Base-by-base conservation (phyloP, 2,888 invertebrate genomes). In the Agonopterix arenella region DNA sequence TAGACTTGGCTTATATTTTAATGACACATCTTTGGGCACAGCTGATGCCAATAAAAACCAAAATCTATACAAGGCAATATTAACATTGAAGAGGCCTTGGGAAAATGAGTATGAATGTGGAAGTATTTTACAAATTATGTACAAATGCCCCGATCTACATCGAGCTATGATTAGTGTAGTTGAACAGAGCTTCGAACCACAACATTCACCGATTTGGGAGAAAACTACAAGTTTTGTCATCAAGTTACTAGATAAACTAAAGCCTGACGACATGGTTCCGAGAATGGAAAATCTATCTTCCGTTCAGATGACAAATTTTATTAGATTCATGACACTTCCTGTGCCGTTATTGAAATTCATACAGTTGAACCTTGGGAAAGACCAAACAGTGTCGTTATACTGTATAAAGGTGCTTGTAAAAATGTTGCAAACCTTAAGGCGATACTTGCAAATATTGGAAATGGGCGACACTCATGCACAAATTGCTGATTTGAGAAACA, bases 1-100 rank as follows among this genome's bases (percentile, higher is more conserved):
- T 59, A 94, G 93, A 71, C 74, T 92, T 65, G 97, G 97, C 7
- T 90, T 97, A 9, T 92, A 94, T 60, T 97, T 96, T 68, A 89
- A 91, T 58, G 95, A 96, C 63, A 91, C 90, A 59, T 83, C 90
- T 2, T 73, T 93, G 36, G 94, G 94, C 36, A 88, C 91, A 42
- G 81, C 90, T n/a, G 90, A 90, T 58, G 78, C 81, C 1, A 90
- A 89, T 57, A 90, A 91, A 60, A 94, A 93, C 73, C 89, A 90
- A 54, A 85, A 92, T 51, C 80, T 93, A 48, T 91, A 90, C 59
- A 91, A 92, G 59, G 90, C 94, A 28, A 67, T 95, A 44, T 90
- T 93, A 13, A 90, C 90, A 40, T 73, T 95, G 11, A 92, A 92
- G 57, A 82, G 91, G 36, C 94, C 95, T 0, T 95, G 94, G 94